These are phyloP conservation scores for Naja naja DNA, from an alignment of 2,113 vertebrate species.

Conservation along the genomic window DNA sequence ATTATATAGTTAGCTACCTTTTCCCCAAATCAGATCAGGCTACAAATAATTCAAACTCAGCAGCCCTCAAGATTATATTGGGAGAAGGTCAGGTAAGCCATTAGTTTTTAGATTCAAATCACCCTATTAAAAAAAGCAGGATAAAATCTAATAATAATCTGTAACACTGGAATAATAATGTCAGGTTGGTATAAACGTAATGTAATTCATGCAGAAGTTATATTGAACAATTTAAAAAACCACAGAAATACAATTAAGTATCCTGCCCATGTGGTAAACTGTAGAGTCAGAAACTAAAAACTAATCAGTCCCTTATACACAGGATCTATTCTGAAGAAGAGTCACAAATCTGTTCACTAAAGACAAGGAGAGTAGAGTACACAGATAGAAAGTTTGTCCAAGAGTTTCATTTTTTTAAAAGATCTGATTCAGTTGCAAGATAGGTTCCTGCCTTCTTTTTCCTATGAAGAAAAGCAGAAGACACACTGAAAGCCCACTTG, in stretches of 20 bases:
- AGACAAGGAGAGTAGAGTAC: constrained; percentile 28
- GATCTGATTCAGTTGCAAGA: background rate
- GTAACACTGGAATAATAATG: background rate
- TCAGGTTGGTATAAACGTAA: background rate
- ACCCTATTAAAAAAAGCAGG: background rate
- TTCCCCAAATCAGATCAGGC: background rate
- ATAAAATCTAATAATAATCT: background rate
- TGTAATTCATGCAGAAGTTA: background rate
- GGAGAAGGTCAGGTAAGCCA: background rate
- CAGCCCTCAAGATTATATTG: background rate
- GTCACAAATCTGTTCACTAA: constrained; percentile 27
- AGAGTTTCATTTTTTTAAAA: background rate
- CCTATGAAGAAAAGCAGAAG: background rate
- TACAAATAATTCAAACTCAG: background rate
- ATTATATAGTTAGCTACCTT: background rate
- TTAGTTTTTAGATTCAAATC: background rate
- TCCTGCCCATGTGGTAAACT: constrained; percentile 30
- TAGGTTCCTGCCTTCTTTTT: background rate
- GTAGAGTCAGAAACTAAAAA: constrained; percentile 43
- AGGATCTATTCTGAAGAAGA: background rate
- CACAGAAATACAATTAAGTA: constrained; percentile 24
- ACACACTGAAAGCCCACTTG: constrained; percentile 49
- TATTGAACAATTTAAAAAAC: background rate
- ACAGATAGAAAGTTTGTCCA: background rate
- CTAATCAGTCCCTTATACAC: constrained; percentile 11